Evolutionary conservation across 2,113 vertebrate species (phyloP).

Genomic region (Catharus bicknelli): DNA sequence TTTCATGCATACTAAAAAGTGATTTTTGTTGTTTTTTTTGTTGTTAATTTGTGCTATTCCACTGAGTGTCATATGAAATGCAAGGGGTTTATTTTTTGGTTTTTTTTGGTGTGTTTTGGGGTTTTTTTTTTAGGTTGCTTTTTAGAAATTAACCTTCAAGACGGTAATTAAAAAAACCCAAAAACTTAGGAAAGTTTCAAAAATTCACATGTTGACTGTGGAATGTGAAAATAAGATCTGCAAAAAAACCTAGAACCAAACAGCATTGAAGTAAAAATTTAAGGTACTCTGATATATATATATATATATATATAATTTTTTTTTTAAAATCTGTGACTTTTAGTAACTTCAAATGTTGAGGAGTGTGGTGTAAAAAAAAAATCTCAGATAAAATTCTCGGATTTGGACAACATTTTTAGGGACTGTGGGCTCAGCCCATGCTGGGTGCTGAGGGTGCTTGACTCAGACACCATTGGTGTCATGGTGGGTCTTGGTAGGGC

Average conservation of each 20-base stretch:
- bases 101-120: too few species aligned
- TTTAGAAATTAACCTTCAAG: neutral
- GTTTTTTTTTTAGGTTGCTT: neutral
- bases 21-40: neutral
- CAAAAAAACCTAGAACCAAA: neutral
- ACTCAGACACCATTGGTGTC: fast-evolving
- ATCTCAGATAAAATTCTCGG: neutral
- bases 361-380: neutral
- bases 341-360: neutral
- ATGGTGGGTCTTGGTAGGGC: neutral
- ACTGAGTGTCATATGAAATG: neutral
- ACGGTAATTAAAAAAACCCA: neutral
- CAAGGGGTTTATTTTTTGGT: neutral
- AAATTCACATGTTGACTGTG: fast-evolving
- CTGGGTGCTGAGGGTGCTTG: fast-evolving
- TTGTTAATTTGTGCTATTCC: neutral
- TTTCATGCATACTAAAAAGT: neutral
- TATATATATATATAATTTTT: neutral
- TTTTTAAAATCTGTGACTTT: fast-evolving
- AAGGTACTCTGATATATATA: neutral
- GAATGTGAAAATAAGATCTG: neutral
- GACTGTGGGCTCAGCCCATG: neutral
- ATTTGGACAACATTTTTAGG: neutral
- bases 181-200: fast-evolving
- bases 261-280: fast-evolving